Conservation (phyloP, 2,113 vertebrate genomes). For the Phalacrocorax carbo region DNA sequence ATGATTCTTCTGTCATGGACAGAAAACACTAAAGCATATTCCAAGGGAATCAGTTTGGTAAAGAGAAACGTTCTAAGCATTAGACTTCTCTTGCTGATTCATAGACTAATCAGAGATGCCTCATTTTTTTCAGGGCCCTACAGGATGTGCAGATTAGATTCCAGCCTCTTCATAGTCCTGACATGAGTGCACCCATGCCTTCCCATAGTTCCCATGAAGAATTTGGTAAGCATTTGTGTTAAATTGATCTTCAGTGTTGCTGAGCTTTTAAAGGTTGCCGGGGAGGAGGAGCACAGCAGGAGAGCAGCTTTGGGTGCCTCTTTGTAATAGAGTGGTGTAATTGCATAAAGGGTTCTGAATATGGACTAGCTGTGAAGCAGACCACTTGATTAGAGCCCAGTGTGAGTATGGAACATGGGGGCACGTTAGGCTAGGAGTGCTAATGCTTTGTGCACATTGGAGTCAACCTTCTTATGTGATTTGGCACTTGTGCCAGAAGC, state of each 20-base stretch:
- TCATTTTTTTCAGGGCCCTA: conserved; percentile 78
- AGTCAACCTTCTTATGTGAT: neutral
- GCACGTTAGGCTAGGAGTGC: neutral
- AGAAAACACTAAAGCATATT: neutral
- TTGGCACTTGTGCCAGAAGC: neutral
- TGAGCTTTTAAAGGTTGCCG: neutral
- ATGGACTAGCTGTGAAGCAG: neutral
- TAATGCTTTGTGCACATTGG: neutral
- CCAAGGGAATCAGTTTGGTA: neutral
- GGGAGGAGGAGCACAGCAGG: neutral
- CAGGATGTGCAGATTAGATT: conserved; percentile 98
- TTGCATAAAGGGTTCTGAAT: neutral
- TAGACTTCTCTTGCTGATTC: neutral
- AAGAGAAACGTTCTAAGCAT: neutral
- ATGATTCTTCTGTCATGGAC: neutral
- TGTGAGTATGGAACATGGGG: neutral
- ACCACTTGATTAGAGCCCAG: neutral
- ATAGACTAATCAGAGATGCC: neutral
- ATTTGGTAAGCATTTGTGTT: conserved; percentile 78
- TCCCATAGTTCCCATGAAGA: conserved; percentile 81
- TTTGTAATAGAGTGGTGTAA: neutral
- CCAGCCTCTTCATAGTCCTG: conserved; percentile 84
- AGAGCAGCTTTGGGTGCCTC: neutral
- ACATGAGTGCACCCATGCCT: conserved; percentile 73
- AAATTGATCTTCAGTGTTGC: neutral